Base-by-base conservation (phyloP, 2,888 invertebrate genomes). In the Graphium colonna region DNA sequence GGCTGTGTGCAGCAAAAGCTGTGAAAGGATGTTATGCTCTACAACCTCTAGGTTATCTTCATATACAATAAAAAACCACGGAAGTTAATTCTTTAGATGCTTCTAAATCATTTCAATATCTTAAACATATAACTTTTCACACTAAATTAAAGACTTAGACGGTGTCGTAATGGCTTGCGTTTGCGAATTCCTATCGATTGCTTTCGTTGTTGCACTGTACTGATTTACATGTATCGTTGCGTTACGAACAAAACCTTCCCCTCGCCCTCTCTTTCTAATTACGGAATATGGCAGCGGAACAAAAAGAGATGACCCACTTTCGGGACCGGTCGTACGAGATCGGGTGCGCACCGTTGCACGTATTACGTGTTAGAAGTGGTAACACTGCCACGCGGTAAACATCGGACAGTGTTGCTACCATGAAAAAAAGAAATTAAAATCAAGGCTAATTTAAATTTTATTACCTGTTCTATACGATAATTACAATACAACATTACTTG, bases 271-370 rank as follows among this genome's bases (percentile, higher is more conserved):
- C 81, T 79, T 77, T 86, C 86, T 87, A 84, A 88, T 90, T 90
- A 85, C 86, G 79, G 87, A 82, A 86, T 83, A 83, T 71, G 74
- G 82, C 80, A 79, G 79, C 82, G 80, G 79, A 90, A 88, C 87
- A 90, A 90, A 90, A 90, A 90, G 88, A 87, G 86, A 89, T 87
- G 88, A 81, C 90, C 90, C 72, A 90, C 80, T 83, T 90, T 82
- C 75, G 68, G 73, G 80, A 87, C 88, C 87, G 88, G 89, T 87
- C 83, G 85, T 77, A 79, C 84, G 79, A 83, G 88, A 87, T 88
- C 82, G 82, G 81, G 84, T 73, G 79, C 81, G 81, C 84, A 79
- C 85, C 86, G 88, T 82, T 86, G 85, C 84, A 80, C 82, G 78
- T 76, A 82, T 86, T 86, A 86, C 87, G 83, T 84, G 82, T 80